Evolutionary conservation across 2,113 vertebrate genomes (phyloP), one percentile per base, ranked within the genome.

Genomic region (Apeltes quadracus): DNA sequence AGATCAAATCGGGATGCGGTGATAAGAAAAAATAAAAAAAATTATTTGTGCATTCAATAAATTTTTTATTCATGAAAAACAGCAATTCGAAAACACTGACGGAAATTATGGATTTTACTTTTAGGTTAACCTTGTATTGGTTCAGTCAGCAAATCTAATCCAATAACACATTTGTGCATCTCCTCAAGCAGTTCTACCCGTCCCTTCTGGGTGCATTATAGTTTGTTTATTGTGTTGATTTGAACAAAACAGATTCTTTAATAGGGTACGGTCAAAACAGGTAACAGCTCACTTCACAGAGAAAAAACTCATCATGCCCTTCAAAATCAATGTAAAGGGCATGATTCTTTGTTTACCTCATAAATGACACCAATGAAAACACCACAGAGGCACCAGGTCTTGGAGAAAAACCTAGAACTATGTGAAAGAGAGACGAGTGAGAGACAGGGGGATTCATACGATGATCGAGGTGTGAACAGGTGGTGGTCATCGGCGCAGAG

Each of bases 81-180:
- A 27, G 56, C 16, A 36, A 57, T 44, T 62, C 38, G 20, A 61
- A 61, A 59, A 32, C 64, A 43, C 20, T 56, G 72, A 79, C 54
- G 46, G 62, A 69, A 79, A 73, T 76, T 57, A 84, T 73, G 71
- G 63, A 68, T 85, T 69, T 36, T 14, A 76, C 62, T 73, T 76
- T 72, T 63, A 76, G 72, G 68, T 13, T 23, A 32, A 62, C 13
- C 11, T 53, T 44, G 16, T 56, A 36, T 12, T 12, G 18, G 20
- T 54, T 13, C 23, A 29, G 53, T 54, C 53, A 54, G 53, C 14
- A 1, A 16, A 29, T 54, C 25, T 54, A 16, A 16, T 53, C 51
- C 51, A 25, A 53, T 5, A 18, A 27, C 23, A 54, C 7, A 1
- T 54, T 27, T 23, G 23, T 11, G 22, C 1, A 51, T 48, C 44